These are phyloP conservation scores for Zaprionus ghesquierei DNA, from an alignment of 1,140 invertebrate species.

Conservation along the genomic window DNA sequence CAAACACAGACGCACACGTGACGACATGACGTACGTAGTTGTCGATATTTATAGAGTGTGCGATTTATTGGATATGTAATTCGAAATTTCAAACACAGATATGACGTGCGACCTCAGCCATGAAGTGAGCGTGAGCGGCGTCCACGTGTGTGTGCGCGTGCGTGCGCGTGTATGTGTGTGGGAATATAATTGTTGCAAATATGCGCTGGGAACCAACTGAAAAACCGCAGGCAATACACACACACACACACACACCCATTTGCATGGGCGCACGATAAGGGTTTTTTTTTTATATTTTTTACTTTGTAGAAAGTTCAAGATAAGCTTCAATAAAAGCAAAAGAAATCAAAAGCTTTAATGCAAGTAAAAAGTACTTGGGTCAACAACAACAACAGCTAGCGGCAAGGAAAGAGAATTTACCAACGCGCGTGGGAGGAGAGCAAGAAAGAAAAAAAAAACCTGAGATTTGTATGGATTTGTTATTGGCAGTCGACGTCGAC, in stretches of 20 bases:
- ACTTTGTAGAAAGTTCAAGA: constrained; percentile 8
- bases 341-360: neutral
- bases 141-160: neutral
- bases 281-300: neutral
- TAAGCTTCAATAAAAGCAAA: neutral
- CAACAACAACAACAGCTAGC: neutral
- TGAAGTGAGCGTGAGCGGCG: neutral
- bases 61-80: constrained; percentile 49
- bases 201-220: constrained; percentile 1
- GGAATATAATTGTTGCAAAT: constrained; percentile 14
- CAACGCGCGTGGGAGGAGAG: neutral
- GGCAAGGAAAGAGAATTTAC: neutral
- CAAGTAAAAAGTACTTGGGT: neutral
- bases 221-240: constrained; percentile 4
- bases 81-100: constrained; percentile 31
- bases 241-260: neutral
- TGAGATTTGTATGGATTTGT: too few species aligned
- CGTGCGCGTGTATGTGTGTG: neutral
- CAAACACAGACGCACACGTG: neutral
- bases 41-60: constrained; percentile 49
- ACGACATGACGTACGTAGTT: constrained; percentile 23
- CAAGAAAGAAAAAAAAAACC: neutral
- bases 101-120: constrained; percentile 31
- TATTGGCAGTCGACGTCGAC: neutral
- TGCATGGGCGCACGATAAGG: neutral